Evolutionary conservation across 2,888 invertebrate species (phyloP), one percentile per base, ranked within the genome.

Genomic region (Acleris literana): DNA sequence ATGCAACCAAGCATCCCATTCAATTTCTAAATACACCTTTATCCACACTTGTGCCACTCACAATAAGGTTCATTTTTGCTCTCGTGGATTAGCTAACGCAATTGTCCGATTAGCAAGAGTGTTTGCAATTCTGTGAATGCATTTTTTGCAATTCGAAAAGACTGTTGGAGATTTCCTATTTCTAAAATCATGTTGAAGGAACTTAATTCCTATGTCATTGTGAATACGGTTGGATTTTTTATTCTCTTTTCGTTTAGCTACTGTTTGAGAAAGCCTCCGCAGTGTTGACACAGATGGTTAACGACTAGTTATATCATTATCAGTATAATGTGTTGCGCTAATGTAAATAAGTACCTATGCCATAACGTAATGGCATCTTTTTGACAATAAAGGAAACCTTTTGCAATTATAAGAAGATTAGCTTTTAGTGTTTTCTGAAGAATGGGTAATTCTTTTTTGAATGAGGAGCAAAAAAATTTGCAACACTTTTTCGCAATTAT

Each of bases 241-340:
- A 4, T 17, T 58, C 13, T 6, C 9, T 20, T 6, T 5, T 5
- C 11, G 25, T 18, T 39, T 25, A 49, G 60, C 59, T 66, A 56
- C 54, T 54, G 68, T 64, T 60, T 68, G 53, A 51, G 64, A 65
- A 62, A 69, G 69, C 64, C 60, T 63, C 58, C 54, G 58, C 60
- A 71, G 72, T 81, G 69, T 81, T 81, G 75, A 74, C 72, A 72
- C 79, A 79, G 79, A 76, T 80, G 78, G 72, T 68, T 63, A 76
- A 78, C 70, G 71, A 74, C 73, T 73, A 74, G 70, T 65, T 70
- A 67, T 75, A 77, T 75, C 76, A 78, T 72, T 74, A 73, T 73
- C 72, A 69, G 71, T 71, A 71, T 74, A 74, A 72, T 56, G 48
- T 63, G 56, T 56, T 63, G 33, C 63, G 49, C 16, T 56, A n/a